Conservation (phyloP, 2,888 invertebrate species). For the Chrysodeixis includens region DNA sequence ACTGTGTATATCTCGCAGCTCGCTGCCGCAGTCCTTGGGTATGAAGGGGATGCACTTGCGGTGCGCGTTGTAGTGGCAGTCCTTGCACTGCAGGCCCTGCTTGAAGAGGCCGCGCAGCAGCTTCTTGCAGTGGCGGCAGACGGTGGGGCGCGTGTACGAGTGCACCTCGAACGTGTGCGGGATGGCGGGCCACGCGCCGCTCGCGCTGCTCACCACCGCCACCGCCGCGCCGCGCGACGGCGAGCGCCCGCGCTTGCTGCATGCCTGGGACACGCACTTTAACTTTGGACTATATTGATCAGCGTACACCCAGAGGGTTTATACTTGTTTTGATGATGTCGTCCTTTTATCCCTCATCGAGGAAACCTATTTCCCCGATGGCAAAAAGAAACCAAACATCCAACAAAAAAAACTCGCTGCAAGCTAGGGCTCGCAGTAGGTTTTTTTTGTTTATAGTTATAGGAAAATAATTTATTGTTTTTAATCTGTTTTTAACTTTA, state of each 20-base stretch:
- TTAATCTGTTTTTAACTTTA: too few species aligned
- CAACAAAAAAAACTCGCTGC: too few species aligned
- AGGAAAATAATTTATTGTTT: too few species aligned
- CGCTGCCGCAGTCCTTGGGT: slow-evolving; percentile 96
- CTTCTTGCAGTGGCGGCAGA: slow-evolving; percentile 98
- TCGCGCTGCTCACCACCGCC: slow-evolving; percentile 43
- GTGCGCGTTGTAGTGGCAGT: slow-evolving; percentile 98
- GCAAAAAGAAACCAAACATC: too few species aligned
- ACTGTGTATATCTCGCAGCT: slow-evolving; percentile 89
- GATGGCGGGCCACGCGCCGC: slow-evolving; percentile 72
- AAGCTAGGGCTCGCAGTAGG: too few species aligned
- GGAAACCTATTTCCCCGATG: too few species aligned
- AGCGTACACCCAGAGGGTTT: too few species aligned
- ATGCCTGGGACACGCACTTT: slow-evolving; percentile 37
- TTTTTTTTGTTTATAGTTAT: too few species aligned
- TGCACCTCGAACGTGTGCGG: slow-evolving; percentile 99
- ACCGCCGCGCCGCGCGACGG: slow-evolving; percentile 86
- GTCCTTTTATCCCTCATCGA: too few species aligned
- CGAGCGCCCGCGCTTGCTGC: slow-evolving; percentile 90
- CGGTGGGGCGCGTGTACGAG: slow-evolving; percentile 98
- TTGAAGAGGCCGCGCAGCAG: slow-evolving; percentile 98
- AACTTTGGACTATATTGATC: too few species aligned
- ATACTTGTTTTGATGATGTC: too few species aligned
- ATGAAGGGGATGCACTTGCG: slow-evolving; percentile 97
- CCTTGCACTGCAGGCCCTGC: slow-evolving; percentile 97